A percentile compares a stretch with the other conserved stretches of the same genome.
Conservation (phyloP, 2,888 invertebrate species). For the Temnothorax rugatulus region DNA sequence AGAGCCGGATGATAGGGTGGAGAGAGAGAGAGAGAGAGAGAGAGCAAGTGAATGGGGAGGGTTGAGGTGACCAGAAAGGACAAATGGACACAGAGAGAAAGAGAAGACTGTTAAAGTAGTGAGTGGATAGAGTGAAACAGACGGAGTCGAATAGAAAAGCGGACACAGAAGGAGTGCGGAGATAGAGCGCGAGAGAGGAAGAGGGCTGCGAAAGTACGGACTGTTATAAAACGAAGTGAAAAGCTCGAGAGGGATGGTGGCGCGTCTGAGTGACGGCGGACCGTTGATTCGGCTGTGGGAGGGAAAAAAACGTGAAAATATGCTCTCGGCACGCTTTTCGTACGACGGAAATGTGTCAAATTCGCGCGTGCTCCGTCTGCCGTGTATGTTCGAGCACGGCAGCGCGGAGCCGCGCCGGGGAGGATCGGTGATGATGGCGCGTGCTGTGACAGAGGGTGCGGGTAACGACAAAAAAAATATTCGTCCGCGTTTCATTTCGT, state of each 20-base stretch:
- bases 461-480: constrained; percentile 49
- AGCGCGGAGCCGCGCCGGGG: constrained; percentile 31
- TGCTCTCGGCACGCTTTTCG: constrained; percentile 71
- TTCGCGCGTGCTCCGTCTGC: constrained; percentile 70
- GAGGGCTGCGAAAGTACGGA: constrained; percentile 62
- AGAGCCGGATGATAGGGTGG: constrained; percentile 16
- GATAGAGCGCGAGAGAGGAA: background rate
- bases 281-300: constrained; percentile 44
- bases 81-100: constrained; percentile 32
- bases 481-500: constrained; percentile 44
- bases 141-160: constrained; percentile 4
- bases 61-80: constrained; percentile 40
- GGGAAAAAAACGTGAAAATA: constrained; percentile 71
- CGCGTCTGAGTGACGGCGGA: constrained; percentile 39
- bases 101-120: background rate
- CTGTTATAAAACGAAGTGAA: constrained; percentile 73
- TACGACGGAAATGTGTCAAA: constrained; percentile 78
- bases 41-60: constrained; percentile 42
- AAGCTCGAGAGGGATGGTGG: constrained; percentile 56
- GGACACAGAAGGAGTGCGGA: background rate
- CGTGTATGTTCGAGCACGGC: constrained; percentile 53
- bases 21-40: constrained; percentile 55
- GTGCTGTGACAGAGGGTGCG: constrained; percentile 18
- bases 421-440: constrained; percentile 53
- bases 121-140: background rate